A percentile compares a stretch with the other conserved stretches of the same genome.
Conservation (phyloP, 2,797 vertebrate species). For the Aphelocoma californica region DNA sequence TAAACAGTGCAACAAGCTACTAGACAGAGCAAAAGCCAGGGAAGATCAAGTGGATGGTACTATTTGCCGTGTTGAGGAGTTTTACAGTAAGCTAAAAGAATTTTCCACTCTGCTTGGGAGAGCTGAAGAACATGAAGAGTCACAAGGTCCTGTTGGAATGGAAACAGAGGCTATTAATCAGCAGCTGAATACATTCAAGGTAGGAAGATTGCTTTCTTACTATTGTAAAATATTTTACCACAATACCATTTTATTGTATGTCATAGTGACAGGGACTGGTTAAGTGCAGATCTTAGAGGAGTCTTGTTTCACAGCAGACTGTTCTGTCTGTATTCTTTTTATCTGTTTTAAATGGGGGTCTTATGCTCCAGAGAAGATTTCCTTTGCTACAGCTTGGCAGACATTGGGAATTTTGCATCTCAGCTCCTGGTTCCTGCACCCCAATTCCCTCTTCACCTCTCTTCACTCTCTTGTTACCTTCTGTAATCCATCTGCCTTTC, state of each 20-base stretch:
- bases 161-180: slow-evolving; percentile 95
- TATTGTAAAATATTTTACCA: neutral
- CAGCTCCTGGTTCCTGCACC: neutral
- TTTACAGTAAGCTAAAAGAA: slow-evolving; percentile 81
- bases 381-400: neutral
- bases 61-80: slow-evolving; percentile 82
- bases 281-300: neutral
- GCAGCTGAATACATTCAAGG: slow-evolving; percentile 92
- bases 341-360: neutral
- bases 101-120: slow-evolving; percentile 77
- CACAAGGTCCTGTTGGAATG: slow-evolving; percentile 92
- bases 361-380: neutral
- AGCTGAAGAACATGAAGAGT: slow-evolving; percentile 87
- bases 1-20: slow-evolving; percentile 93
- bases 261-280: neutral
- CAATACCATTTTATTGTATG: neutral
- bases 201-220: slow-evolving; percentile 67
- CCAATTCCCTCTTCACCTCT: neutral
- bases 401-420: neutral
- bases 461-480: neutral
- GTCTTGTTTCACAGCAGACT: neutral
- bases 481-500: neutral
- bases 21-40: slow-evolving; percentile 88
- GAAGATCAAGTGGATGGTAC: slow-evolving; percentile 83
- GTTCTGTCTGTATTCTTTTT: neutral